Percentiles rank a stretch among this genome's conserved stretches.
Evolutionary conservation across 2,113 vertebrate species (phyloP).

Genomic region (Megaceryle maxima): DNA sequence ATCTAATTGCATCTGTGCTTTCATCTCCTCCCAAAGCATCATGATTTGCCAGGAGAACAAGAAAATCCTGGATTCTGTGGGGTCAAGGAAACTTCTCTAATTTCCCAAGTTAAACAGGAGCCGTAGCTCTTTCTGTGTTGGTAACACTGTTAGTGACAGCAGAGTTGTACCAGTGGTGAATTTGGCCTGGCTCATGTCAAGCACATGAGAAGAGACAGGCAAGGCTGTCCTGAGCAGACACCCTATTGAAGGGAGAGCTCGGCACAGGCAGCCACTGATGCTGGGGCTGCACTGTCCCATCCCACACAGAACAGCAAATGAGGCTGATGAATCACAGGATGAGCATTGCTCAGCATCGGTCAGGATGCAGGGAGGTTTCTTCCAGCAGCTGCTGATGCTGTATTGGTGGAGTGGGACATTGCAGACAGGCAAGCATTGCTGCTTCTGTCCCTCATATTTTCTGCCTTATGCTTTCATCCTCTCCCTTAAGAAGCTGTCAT

Average conservation of each 20-base stretch:
- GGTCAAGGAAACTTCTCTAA: not conserved
- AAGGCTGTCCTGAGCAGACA: not conserved
- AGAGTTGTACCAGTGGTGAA: not conserved
- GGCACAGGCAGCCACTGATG: not conserved
- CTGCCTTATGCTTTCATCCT: not conserved
- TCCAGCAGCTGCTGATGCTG: not conserved
- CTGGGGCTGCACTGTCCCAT: rapidly evolving
- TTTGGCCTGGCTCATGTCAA: not conserved
- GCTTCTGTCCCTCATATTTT: not conserved
- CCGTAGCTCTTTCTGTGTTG: no score
- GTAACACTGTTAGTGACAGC: not conserved
- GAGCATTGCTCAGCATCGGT: rapidly evolving
- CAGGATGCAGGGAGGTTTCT: not conserved
- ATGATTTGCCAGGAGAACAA: not conserved
- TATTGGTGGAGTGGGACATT: not conserved
- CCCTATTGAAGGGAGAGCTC: not conserved
- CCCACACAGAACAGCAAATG: rapidly evolving
- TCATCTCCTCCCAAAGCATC: not conserved
- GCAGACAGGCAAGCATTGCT: not conserved
- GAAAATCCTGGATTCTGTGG: not conserved
- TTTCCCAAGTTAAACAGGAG: not conserved
- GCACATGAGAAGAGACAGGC: not conserved
- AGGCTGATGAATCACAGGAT: not conserved
- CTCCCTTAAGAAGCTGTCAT: not conserved
- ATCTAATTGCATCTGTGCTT: not conserved